Conservation (phyloP, 1,140 invertebrate species). For the Hypothenemus hampei region DNA sequence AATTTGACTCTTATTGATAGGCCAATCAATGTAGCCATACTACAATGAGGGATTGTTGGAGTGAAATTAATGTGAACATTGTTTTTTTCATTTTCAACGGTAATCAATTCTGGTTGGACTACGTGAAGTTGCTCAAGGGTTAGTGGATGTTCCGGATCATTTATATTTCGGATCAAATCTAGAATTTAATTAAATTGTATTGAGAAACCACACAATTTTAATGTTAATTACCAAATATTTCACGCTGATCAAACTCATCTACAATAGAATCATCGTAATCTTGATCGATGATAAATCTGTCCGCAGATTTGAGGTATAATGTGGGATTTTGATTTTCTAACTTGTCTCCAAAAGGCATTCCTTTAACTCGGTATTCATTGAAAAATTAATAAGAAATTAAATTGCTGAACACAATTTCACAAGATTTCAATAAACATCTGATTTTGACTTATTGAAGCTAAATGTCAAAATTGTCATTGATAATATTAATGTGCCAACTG, state of each 20-base stretch:
- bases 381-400: too few species aligned
- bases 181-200: background rate
- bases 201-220: too few species aligned
- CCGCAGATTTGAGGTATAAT: slow-evolving; percentile 70
- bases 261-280: slow-evolving; percentile 75
- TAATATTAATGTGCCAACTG: too few species aligned
- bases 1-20: slow-evolving; percentile 83
- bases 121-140: slow-evolving; percentile 95
- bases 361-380: too few species aligned
- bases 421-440: too few species aligned
- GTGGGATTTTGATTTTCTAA: slow-evolving; percentile 89
- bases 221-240: slow-evolving; percentile 73
- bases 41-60: slow-evolving; percentile 98
- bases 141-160: slow-evolving; percentile 97
- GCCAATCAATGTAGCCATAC: slow-evolving; percentile 97
- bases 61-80: slow-evolving; percentile 79
- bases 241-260: slow-evolving; percentile 84
- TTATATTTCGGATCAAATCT: slow-evolving; percentile 91
- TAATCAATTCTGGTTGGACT: slow-evolving; percentile 78
- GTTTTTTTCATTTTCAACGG: slow-evolving; percentile 68
- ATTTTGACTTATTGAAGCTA: too few species aligned
- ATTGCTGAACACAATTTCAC: too few species aligned
- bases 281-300: slow-evolving; percentile 58
- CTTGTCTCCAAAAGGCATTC: slow-evolving; percentile 28
- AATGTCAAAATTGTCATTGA: too few species aligned